Evolutionary conservation across 1,140 invertebrate genomes (phyloP), one percentile per base, ranked within the genome.

Genomic region (Pristionchus pacificus): DNA sequence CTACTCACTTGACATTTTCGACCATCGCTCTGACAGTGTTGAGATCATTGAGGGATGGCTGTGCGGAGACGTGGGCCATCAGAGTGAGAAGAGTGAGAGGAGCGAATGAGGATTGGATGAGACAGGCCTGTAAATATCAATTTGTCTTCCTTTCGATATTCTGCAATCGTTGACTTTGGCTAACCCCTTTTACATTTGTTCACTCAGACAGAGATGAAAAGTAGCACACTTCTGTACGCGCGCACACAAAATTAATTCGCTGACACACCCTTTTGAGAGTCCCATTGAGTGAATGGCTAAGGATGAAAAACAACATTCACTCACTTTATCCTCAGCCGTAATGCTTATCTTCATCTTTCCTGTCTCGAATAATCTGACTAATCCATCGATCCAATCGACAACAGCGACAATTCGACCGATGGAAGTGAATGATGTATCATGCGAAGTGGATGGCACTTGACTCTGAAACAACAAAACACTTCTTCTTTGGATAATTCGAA

Each of bases 251-350:
- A n/a, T n/a, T n/a, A n/a, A n/a, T n/a, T n/a, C n/a, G n/a, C n/a
- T n/a, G n/a, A n/a, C n/a, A n/a, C n/a, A n/a, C n/a, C n/a, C n/a
- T n/a, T n/a, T n/a, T n/a, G n/a, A n/a, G n/a, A n/a, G n/a, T n/a
- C n/a, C n/a, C n/a, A n/a, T n/a, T n/a, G n/a, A n/a, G n/a, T n/a
- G n/a, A n/a, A n/a, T n/a, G n/a, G n/a, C n/a, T n/a, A n/a, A n/a
- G 19, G 38, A 49, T 10, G 38, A 49, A 19, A 10, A 19, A 49
- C 6, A 6, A 10, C 6, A 49, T 10, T 6, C 38, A 6, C 38
- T 19, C 6, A 70, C 68, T 28, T 73, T 73, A 49, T 73, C 71
- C 64, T 73, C 71, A 19, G 68, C 67, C 28, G 68, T 49, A 19
- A 49, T 49, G 38, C 6, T 19, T 6, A 49, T 19, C 38, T 49